Evolutionary conservation across 2,797 vertebrate genomes (phyloP).

Genomic region (Myotis planiceps): DNA sequence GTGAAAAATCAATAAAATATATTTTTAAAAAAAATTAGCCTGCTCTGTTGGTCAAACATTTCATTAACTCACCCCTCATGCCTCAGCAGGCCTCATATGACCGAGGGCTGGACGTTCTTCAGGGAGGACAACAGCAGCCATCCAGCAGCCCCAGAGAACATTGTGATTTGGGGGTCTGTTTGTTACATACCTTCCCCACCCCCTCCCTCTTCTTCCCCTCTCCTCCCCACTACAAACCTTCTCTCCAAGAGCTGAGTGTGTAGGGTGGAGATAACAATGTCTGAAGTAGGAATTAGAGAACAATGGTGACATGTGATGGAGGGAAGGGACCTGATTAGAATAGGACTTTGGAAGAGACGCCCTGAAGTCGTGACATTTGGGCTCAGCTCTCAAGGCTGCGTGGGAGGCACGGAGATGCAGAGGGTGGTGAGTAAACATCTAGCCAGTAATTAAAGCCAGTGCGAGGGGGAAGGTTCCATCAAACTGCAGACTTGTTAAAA

Average conservation of each 20-base stretch:
- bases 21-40: no score
- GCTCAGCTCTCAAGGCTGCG: neutral
- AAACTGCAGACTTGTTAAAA: neutral
- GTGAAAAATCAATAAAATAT: no score
- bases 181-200: no score
- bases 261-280: neutral
- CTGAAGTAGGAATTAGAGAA: neutral
- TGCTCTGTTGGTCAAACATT: no score
- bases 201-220: no score
- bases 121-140: neutral
- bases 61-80: no score
- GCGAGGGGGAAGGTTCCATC: neutral
- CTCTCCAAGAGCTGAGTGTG: neutral
- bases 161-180: neutral
- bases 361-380: neutral
- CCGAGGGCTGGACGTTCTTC: no score
- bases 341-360: neutral
- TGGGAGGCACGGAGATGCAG: neutral
- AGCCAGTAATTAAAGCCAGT: neutral
- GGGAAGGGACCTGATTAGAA: neutral
- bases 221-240: neutral
- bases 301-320: neutral
- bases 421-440: neutral
- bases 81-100: no score
- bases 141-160: neutral